Evolutionary conservation across 2,797 vertebrate genomes (phyloP), one percentile per base, ranked within the genome.

Genomic region (Zenarchopterus dispar): DNA sequence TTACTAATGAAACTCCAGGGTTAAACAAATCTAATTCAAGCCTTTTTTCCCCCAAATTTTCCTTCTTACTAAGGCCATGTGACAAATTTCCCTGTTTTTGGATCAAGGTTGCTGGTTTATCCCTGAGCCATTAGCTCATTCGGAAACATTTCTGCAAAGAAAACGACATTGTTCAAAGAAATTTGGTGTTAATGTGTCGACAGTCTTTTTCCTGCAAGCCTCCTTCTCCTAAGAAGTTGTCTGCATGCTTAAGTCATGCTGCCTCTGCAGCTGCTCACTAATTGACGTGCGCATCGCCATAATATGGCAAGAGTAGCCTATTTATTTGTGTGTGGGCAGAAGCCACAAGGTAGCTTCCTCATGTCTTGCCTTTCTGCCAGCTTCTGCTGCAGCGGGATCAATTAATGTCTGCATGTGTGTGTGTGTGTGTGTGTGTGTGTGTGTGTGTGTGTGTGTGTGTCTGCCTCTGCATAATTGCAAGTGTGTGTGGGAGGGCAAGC

Each of bases 301-400:
- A 75, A 78, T 78, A 46, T 71, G 67, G 68, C 3, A 50, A 71
- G 73, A 78, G 71, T n/a, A 77, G 80, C 58, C 67, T 75, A 36
- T 85, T 82, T 81, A 81, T 82, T 73, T 81, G 61, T 78, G 78
- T 77, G 84, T 73, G 68, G 73, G 77, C 39, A 62, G 83, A 82
- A 80, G 77, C 86, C 75, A 78, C 79, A 49, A 77, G 76, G 75
- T 76, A 61, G 70, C 75, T 77, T 82, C 73, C 72, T 68, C 62
- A 8, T 69, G 83, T 84, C 62, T 61, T 18, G 59, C 60, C 72
- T 84, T 64, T 67, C 78, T 73, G 71, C 55, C 21, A 55, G 61
- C 64, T 72, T 75, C 58, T 78, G 80, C 82, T 91, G 84, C 89
- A 84, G 73, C 47, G 80, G 88, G 89, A 89, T 89, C 88, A 89